Conservation (phyloP, 1,140 invertebrate genomes). For the Drosophila virilis region DNA sequence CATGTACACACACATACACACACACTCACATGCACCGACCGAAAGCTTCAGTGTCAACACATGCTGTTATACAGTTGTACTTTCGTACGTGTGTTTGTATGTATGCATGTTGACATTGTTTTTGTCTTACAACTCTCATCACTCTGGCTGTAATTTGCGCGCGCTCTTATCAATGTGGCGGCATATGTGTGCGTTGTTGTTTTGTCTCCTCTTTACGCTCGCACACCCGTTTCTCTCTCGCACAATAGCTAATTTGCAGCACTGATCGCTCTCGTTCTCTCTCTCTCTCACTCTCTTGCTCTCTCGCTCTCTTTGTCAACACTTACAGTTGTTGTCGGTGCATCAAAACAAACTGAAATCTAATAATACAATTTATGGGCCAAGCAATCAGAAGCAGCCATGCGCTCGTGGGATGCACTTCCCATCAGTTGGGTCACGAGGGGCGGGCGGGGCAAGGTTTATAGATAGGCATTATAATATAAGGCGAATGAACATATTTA, state of each 20-base stretch:
- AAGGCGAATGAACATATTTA: background rate
- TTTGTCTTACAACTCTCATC: conserved; percentile 47
- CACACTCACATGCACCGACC: conserved; percentile 17
- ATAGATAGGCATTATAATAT: conserved; percentile 5
- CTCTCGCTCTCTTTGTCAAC: conserved; percentile 8
- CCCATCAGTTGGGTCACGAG: background rate
- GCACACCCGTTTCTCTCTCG: conserved; percentile 21
- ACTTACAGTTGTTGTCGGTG: conserved; percentile 1
- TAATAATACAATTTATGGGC: conserved; percentile 15
- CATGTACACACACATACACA: background rate
- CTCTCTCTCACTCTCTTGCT: background rate
- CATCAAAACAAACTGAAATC: conserved; percentile 47
- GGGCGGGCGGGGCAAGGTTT: background rate
- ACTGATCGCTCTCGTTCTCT: background rate
- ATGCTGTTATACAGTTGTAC: background rate
- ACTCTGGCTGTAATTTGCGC: conserved; percentile 52
- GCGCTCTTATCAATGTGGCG: conserved; percentile 46
- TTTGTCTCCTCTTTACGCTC: conserved; percentile 39
- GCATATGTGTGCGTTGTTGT: conserved; percentile 22
- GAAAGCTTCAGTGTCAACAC: conserved; percentile 34
- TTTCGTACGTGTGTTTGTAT: conserved; percentile 1
- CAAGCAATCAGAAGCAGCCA: conserved; percentile 3
- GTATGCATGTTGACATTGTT: conserved; percentile 37
- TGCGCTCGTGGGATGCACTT: conserved; percentile 8
- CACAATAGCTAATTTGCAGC: background rate